A percentile compares a stretch with the other conserved stretches of the same genome.
These are phyloP conservation scores for Sericinus montela DNA, from an alignment of 2,888 invertebrate genomes.

Conservation along the genomic window DNA sequence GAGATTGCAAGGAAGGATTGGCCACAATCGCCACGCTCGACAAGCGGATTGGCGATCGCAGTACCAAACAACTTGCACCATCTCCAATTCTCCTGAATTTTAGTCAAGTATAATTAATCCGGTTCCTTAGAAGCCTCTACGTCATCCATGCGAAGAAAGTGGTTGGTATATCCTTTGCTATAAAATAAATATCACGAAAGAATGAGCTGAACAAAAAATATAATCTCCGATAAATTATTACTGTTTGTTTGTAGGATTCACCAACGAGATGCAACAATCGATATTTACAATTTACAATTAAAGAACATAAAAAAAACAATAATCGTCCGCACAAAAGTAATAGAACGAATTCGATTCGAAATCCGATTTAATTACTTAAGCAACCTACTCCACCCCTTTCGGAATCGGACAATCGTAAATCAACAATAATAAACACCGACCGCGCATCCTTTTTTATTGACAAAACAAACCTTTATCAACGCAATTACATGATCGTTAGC, in stretches of 20 bases:
- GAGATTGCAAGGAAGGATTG: no score
- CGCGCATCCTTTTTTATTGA: conserved; percentile 43
- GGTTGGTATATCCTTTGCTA: no score
- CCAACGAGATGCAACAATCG: not conserved
- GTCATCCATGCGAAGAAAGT: no score
- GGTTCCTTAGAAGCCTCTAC: no score
- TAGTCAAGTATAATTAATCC: no score
- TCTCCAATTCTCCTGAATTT: no score
- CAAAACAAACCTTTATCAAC: conserved; percentile 70
- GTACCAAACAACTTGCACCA: no score
- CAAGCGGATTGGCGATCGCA: no score
- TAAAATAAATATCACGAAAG: no score
- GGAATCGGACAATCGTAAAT: conserved; percentile 59
- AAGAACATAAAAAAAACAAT: conserved; percentile 29
- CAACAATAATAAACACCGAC: conserved; percentile 58
- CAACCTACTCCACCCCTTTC: conserved; percentile 57
- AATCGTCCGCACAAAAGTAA: conserved; percentile 50
- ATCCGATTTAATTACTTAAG: conserved; percentile 67
- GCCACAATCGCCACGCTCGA: no score
- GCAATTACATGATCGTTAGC: conserved; percentile 72
- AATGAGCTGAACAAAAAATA: no score
- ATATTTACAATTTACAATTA: conserved; percentile 13
- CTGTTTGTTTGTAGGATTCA: not conserved
- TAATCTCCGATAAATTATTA: no score
- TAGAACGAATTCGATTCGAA: conserved; percentile 66